Evolutionary conservation across 2,797 vertebrate species (phyloP).

Genomic region (Macropodus opercularis): DNA sequence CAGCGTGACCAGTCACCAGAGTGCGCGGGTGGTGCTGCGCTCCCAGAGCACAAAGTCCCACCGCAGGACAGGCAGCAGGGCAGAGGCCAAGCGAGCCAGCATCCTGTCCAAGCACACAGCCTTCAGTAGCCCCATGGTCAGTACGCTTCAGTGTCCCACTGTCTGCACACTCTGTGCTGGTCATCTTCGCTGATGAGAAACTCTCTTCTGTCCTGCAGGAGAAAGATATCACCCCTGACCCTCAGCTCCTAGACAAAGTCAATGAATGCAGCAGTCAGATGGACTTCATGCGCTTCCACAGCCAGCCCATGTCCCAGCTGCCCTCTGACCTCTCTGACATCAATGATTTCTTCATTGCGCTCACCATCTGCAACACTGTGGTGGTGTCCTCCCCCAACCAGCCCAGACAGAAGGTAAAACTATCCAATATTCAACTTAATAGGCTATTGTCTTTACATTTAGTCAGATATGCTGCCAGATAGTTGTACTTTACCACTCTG

Average conservation of each 20-base stretch:
- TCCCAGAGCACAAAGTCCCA: constrained; percentile 93
- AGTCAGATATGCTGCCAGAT: background rate
- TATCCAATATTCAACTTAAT: background rate
- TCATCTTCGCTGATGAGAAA: constrained; percentile 32
- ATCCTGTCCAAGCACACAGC: constrained; percentile 95
- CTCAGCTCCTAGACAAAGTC: constrained; percentile 92
- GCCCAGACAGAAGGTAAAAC: constrained; percentile 90
- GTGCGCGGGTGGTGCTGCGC: constrained; percentile 84
- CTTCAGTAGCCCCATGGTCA: constrained; percentile 98
- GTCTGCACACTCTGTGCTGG: background rate
- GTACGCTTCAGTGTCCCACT: constrained; percentile 27
- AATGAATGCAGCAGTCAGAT: constrained; percentile 90
- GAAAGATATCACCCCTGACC: constrained; percentile 95
- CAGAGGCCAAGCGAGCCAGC: constrained; percentile 92
- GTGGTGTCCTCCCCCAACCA: constrained; percentile 95
- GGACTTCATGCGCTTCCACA: constrained; percentile 85
- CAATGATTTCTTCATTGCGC: constrained; percentile 95
- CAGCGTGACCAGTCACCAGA: constrained; percentile 90
- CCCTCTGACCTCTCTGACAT: constrained; percentile 90
- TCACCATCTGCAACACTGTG: constrained; percentile 97
- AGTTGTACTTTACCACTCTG: background rate
- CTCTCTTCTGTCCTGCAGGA: constrained; percentile 80
- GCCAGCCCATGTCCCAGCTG: constrained; percentile 85
- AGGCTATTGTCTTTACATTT: background rate
- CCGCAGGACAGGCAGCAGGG: constrained; percentile 89